A percentile compares a stretch with the other conserved stretches of the same genome.
Evolutionary conservation across 2,888 invertebrate species (phyloP).

Genomic region (Xylocampa areola): DNA sequence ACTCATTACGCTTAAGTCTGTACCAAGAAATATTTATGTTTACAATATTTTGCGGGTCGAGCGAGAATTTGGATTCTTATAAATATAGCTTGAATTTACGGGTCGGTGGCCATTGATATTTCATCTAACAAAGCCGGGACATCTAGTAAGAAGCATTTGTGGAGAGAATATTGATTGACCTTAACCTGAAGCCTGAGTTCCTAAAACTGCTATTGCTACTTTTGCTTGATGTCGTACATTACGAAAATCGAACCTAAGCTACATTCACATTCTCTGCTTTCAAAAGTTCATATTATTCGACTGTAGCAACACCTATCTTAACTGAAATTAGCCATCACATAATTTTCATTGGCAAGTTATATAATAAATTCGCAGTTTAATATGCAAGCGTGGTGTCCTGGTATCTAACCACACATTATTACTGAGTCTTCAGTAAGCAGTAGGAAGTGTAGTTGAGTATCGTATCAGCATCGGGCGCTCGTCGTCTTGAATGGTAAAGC

Average conservation of each 20-base stretch:
- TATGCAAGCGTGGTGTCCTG: slow-evolving; percentile 34
- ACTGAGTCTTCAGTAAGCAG: slow-evolving; percentile 41
- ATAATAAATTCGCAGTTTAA: slow-evolving; percentile 15
- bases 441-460: slow-evolving; percentile 58
- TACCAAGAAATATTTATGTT: slow-evolving; percentile 41
- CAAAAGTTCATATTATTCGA: background rate
- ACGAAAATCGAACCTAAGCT: slow-evolving; percentile 34
- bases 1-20: slow-evolving; percentile 40
- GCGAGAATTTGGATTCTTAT: slow-evolving; percentile 30
- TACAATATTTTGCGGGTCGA: slow-evolving; percentile 34
- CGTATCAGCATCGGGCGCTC: slow-evolving; percentile 59
- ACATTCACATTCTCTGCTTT: too few species aligned
- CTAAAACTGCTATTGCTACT: slow-evolving; percentile 30
- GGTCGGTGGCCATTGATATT: slow-evolving; percentile 40
- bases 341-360: background rate
- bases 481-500: slow-evolving; percentile 58
- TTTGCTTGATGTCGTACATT: slow-evolving; percentile 34
- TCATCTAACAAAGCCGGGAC: slow-evolving; percentile 16
- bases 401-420: slow-evolving; percentile 41
- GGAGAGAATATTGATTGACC: slow-evolving; percentile 45
- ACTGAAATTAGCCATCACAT: slow-evolving; percentile 9
- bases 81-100: slow-evolving; percentile 41
- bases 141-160: slow-evolving; percentile 27
- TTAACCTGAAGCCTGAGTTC: slow-evolving; percentile 38
- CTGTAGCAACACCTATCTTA: background rate